Evolutionary conservation across 2,113 vertebrate species (phyloP).

Genomic region (Casuarius casuarius): DNA sequence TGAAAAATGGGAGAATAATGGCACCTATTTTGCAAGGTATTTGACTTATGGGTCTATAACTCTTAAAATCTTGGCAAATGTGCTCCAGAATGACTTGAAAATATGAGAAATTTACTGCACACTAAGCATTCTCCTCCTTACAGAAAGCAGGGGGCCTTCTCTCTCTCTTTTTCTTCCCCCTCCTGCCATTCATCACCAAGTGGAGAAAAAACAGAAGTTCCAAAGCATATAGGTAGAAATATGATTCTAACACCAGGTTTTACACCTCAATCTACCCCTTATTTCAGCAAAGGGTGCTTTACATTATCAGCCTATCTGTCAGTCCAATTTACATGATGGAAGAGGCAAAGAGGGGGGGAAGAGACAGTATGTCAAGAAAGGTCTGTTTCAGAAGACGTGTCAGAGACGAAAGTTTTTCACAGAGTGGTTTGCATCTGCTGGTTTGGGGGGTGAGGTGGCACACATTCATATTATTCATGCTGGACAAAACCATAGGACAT

Average conservation of each 20-base stretch:
- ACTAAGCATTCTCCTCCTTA: constrained; percentile 15
- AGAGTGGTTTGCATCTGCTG: background rate
- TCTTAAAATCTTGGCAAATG: constrained; percentile 3
- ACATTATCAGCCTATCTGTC: background rate
- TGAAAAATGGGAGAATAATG: constrained; percentile 52
- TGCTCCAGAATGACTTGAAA: constrained; percentile 35
- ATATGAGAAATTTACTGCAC: constrained; percentile 45
- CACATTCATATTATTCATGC: background rate
- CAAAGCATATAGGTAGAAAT: background rate
- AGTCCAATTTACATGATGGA: background rate
- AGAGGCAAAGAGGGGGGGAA: background rate
- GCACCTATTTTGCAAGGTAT: constrained; percentile 14
- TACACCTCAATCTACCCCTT: background rate
- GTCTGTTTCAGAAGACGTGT: background rate
- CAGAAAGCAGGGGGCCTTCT: background rate
- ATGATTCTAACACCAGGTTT: background rate
- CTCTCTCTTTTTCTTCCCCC: background rate
- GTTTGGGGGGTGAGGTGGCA: background rate
- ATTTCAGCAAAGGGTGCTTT: constrained; percentile 18
- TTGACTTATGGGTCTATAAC: constrained; percentile 42
- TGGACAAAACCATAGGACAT: background rate
- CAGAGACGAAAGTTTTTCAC: background rate
- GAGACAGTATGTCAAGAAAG: background rate
- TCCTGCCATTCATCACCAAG: background rate
- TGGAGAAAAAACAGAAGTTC: background rate